Conservation (phyloP, 2,888 invertebrate species). For the Pheosia tremula region DNA sequence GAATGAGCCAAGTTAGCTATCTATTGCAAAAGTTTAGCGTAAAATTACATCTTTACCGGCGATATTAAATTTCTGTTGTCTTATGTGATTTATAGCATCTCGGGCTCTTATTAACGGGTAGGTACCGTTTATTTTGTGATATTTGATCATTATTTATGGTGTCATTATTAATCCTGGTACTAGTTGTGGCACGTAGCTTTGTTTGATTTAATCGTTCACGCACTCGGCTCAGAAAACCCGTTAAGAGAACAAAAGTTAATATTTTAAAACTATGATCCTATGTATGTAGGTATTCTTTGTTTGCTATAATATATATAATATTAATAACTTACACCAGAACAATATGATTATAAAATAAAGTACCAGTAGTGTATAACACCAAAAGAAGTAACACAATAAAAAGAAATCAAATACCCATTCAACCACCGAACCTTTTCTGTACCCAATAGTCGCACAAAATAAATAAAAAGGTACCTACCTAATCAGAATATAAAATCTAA, state of each 20-base stretch:
- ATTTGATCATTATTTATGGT: background rate
- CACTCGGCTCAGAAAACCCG: too few relatives aligned
- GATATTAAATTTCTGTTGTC: slow-evolving; percentile 81
- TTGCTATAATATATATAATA: too few relatives aligned
- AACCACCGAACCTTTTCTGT: background rate
- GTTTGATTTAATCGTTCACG: too few relatives aligned
- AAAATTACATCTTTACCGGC: slow-evolving; percentile 74
- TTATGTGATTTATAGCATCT: slow-evolving; percentile 68
- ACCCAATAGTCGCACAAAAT: background rate
- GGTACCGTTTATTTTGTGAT: slow-evolving; percentile 50
- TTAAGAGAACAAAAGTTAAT: too few relatives aligned
- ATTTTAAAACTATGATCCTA: too few relatives aligned
- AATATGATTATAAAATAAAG: too few relatives aligned
- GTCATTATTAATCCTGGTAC: background rate
- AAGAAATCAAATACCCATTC: too few relatives aligned
- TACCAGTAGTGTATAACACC: background rate
- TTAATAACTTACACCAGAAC: too few relatives aligned
- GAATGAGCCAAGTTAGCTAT: slow-evolving; percentile 69
- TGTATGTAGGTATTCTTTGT: too few relatives aligned
- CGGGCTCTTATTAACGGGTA: slow-evolving; percentile 61
- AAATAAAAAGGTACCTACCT: background rate
- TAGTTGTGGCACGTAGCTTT: too few relatives aligned
- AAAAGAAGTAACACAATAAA: background rate
- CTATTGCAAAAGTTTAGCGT: slow-evolving; percentile 76
- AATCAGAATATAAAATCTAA: slow-evolving; percentile 48